Evolutionary conservation across 2,113 vertebrate genomes (phyloP).

Genomic region (Caranx melampygus): DNA sequence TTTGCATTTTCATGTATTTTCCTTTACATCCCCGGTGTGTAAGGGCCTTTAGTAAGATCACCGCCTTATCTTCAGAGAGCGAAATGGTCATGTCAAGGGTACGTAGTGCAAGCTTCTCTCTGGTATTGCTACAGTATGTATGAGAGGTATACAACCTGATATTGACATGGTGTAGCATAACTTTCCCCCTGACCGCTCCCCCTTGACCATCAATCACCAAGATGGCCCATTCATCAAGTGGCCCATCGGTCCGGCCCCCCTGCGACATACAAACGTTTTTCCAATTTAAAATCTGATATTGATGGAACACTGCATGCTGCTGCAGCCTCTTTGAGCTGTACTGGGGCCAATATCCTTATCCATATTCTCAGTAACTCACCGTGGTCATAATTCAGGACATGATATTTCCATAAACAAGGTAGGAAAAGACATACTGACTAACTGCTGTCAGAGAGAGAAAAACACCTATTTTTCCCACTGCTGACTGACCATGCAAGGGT

Average conservation of each 20-base stretch:
- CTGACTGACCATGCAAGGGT: not conserved
- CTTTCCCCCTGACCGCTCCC: constrained; percentile 69
- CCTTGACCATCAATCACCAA: constrained; percentile 77
- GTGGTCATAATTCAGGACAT: constrained; percentile 40
- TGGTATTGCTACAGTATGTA: constrained; percentile 43
- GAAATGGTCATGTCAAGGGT: constrained; percentile 50
- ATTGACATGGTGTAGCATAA: constrained; percentile 71
- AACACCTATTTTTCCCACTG: not conserved
- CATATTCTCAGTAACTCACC: constrained; percentile 29
- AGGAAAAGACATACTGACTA: not conserved
- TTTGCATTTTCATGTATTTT: too few relatives aligned
- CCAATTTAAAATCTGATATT: constrained; percentile 81
- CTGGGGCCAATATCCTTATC: constrained; percentile 44
- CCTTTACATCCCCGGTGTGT: too few relatives aligned
- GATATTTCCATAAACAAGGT: constrained; percentile 24
- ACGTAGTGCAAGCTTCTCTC: constrained; percentile 37
- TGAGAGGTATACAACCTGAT: constrained; percentile 60
- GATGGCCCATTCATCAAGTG: constrained; percentile 76
- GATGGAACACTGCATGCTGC: constrained; percentile 72
- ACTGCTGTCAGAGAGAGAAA: not conserved
- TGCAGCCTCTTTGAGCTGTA: constrained; percentile 56
- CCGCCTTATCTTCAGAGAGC: constrained; percentile 7
- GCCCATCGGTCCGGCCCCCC: constrained; percentile 57
- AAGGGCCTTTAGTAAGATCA: too few relatives aligned
- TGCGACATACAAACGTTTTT: constrained; percentile 75